Evolutionary conservation across 2,797 vertebrate species (phyloP).

Genomic region (Sebastes vulpes): DNA sequence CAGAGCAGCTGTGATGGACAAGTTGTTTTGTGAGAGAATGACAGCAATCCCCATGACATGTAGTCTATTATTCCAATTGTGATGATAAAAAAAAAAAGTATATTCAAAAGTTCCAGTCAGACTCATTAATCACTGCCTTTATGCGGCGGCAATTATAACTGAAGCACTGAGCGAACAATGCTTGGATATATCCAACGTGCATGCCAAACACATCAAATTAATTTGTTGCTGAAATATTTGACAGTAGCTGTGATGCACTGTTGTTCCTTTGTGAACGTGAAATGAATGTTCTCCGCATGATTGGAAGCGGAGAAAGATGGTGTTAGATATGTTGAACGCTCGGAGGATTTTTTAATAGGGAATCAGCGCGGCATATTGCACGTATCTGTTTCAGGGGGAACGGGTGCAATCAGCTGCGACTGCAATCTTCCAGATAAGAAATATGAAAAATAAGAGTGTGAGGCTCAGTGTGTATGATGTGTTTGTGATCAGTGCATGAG

Average conservation of each 20-base stretch:
- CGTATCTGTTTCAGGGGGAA: not conserved
- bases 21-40: not conserved
- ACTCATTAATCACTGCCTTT: slow-evolving; percentile 3
- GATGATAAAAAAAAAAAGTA: not conserved
- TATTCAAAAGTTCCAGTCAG: not conserved
- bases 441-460: not conserved
- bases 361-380: slow-evolving; percentile 8
- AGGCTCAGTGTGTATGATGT: not conserved
- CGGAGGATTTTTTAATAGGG: not conserved
- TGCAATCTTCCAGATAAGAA: slow-evolving; percentile 16
- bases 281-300: not conserved
- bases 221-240: slow-evolving; percentile 10
- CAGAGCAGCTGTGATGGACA: not conserved
- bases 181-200: not conserved
- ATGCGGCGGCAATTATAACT: not conserved
- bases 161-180: not conserved
- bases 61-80: not conserved
- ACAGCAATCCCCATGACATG: not conserved
- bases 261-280: slow-evolving; percentile 6
- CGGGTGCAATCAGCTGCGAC: slow-evolving; percentile 27
- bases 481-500: slow-evolving; percentile 20
- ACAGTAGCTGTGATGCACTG: not conserved
- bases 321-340: not conserved
- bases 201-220: slow-evolving; percentile 4
- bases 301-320: not conserved